These are phyloP conservation scores for Heliconius ismenius DNA, from an alignment of 2,888 invertebrate species.

Conservation along the genomic window DNA sequence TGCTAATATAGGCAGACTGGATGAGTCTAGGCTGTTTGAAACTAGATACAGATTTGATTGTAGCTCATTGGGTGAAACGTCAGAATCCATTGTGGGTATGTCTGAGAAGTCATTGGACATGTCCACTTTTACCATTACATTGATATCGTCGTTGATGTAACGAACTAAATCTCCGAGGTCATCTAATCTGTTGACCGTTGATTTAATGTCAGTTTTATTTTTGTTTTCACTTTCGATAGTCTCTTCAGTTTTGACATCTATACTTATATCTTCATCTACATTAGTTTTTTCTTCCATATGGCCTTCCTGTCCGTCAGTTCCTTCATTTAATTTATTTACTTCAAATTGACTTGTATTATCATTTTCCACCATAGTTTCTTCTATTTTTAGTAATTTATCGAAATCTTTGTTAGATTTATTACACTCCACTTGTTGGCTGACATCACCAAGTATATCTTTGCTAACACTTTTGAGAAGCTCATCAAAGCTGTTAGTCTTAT, in stretches of 20 bases:
- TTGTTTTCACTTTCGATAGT: not conserved
- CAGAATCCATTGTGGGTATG: slow-evolving; percentile 15
- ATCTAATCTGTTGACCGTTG: not conserved
- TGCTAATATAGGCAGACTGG: slow-evolving; percentile 48
- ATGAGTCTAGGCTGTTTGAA: slow-evolving; percentile 33
- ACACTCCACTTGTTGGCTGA: not conserved
- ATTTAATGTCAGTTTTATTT: not conserved
- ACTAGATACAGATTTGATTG: slow-evolving; percentile 25
- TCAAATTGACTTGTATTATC: not conserved
- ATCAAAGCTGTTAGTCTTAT: slow-evolving; percentile 7
- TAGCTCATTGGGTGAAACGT: slow-evolving; percentile 28
- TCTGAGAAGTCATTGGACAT: slow-evolving; percentile 27
- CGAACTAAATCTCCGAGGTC: slow-evolving; percentile 14
- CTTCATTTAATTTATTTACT: not conserved
- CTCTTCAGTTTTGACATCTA: not conserved
- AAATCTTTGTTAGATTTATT: not conserved
- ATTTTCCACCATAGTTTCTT: not conserved
- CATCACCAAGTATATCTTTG: not conserved
- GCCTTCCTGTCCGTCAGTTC: not conserved
- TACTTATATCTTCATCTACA: slow-evolving; percentile 1
- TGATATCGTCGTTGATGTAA: slow-evolving; percentile 20
- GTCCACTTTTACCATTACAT: slow-evolving; percentile 20
- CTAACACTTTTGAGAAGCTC: slow-evolving; percentile 16
- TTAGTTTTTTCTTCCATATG: not conserved
- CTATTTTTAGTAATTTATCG: not conserved